Base-by-base conservation (phyloP, 2,888 invertebrate species). In the Heliconius hortense region DNA sequence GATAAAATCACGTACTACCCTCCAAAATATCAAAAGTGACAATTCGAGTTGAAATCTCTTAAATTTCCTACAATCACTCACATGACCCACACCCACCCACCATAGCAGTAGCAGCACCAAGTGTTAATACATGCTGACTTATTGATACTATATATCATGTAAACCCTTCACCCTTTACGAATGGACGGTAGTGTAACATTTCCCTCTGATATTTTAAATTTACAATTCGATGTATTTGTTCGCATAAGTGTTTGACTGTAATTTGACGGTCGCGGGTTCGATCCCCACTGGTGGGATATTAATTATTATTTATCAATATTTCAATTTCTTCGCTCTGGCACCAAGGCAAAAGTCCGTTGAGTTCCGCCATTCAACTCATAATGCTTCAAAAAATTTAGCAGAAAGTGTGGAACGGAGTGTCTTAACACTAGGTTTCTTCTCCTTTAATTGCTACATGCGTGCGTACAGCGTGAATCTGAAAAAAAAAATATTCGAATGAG, bases 101-200 rank as follows among this genome's bases (percentile, higher is more conserved):
- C 56, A 43, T 15, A 56, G n/a, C 56, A 56, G 56, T 56, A n/a
- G 3, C 56, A 60, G 80, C 83, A 64, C n/a, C 35, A 87, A 89
- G 92, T 87, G 92, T 89, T 92, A 92, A 93, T 92, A 88, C 91
- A 78, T 68, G 78, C 79, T 93, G 93, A 93, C 91, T 92, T 93
- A 93, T 93, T 88, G 91, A 85, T 53, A 75, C 82, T 86, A 93
- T 93, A 86, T 83, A 84, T 92, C 92, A 89, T 83, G 35, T 83
- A 84, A 84, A 85, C 90, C 90, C 88, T 84, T 83, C 78, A 80
- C 80, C 82, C 82, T 80, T 82, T 83, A 81, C 80, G 80, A 75
- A 31, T 77, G 21, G 80, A 77, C 63, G 76, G 77, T 79, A 69
- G 73, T 72, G 76, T 68, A 69, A 77, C 53, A 64, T 73, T 77